Evolutionary conservation across 2,888 invertebrate species (phyloP).

Genomic region (Amiota communis): DNA sequence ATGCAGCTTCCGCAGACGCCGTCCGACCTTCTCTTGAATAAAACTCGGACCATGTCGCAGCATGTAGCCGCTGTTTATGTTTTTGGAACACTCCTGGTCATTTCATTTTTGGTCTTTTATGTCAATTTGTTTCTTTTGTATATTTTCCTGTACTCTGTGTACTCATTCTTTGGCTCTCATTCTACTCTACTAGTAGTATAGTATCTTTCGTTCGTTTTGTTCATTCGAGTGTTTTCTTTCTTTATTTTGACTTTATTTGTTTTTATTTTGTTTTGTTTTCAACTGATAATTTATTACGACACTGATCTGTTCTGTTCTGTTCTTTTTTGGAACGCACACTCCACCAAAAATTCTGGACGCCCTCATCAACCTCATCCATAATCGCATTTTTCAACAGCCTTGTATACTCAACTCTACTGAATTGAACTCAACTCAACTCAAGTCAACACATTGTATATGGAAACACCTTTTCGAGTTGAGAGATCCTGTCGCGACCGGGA

Average conservation of each 20-base stretch:
- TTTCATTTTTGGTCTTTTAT: constrained; percentile 44
- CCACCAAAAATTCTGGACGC: constrained; percentile 4
- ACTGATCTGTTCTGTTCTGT: constrained; percentile 43
- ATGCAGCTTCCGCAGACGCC: constrained; percentile 51
- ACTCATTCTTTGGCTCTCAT: constrained; percentile 34
- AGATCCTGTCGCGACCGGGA: not conserved
- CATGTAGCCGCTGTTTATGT: constrained; percentile 64
- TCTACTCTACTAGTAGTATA: constrained; percentile 35
- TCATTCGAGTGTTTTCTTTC: constrained; percentile 51
- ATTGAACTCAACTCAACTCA: constrained; percentile 34
- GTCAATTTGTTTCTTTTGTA: constrained; percentile 36
- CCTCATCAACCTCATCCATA: constrained; percentile 5
- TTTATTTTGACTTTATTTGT: constrained; percentile 22
- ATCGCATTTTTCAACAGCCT: not conserved
- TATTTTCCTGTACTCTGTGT: constrained; percentile 22
- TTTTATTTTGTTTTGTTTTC: constrained; percentile 45
- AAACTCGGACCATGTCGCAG: constrained; percentile 53
- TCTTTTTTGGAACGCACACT: constrained; percentile 42
- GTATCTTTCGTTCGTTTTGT: constrained; percentile 53
- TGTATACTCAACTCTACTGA: not conserved
- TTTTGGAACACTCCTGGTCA: constrained; percentile 59
- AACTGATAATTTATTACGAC: constrained; percentile 66
- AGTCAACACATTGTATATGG: not conserved
- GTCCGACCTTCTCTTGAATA: not conserved
- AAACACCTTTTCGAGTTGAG: constrained; percentile 20